phyloP scores from a whole-genome alignment of 2,888 invertebrate genomes.

The Caenorhabditis sinica region DNA sequence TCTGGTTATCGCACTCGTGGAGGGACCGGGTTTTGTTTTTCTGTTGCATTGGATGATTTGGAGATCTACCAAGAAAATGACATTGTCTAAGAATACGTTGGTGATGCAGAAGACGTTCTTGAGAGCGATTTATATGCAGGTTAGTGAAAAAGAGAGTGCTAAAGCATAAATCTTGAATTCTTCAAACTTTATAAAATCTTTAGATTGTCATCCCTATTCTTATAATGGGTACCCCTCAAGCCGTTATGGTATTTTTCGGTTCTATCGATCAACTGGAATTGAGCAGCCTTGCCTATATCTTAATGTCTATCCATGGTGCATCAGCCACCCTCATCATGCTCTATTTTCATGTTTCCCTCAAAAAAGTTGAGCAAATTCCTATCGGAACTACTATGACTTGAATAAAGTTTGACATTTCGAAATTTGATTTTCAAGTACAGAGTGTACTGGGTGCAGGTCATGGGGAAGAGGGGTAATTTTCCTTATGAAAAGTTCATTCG shows the following conservation, averaged over 20 bases:
- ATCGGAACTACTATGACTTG: neutral
- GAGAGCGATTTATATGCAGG: slow-evolving; percentile 14
- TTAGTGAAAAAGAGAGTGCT: neutral
- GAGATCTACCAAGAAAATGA: neutral
- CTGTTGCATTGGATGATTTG: neutral
- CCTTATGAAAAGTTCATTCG: no score
- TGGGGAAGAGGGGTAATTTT: no score
- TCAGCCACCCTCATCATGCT: slow-evolving; percentile 20
- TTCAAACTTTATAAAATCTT: neutral
- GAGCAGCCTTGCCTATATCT: slow-evolving; percentile 5
- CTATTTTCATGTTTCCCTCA: slow-evolving; percentile 16
- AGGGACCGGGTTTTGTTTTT: neutral
- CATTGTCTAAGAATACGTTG: neutral
- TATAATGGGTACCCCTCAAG: slow-evolving; percentile 19
- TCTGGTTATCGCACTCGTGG: neutral
- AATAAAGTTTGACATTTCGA: neutral
- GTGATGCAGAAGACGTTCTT: neutral
- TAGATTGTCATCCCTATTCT: slow-evolving; percentile 12
- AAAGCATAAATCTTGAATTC: neutral
- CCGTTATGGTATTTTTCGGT: slow-evolving; percentile 1
- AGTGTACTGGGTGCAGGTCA: no score
- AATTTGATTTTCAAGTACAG: neutral
- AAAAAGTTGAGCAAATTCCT: neutral
- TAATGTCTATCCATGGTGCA: slow-evolving; percentile 25
- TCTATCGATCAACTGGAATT: slow-evolving; percentile 4